Base-by-base conservation (phyloP, 2,888 invertebrate species). In the Criorhina ranunculi region DNA sequence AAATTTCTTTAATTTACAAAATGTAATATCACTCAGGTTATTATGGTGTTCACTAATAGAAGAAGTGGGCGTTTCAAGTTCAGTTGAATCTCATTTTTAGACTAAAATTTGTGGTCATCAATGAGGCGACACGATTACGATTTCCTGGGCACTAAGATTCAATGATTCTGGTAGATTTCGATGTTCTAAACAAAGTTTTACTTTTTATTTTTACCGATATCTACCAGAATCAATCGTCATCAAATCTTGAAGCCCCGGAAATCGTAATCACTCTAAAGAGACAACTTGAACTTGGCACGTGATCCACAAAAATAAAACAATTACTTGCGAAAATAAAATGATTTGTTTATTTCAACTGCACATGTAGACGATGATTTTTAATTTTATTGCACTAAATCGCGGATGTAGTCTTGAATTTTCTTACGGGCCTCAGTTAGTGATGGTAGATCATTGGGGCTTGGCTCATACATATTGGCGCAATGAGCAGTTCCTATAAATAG, bases 401-500 rank as follows among this genome's bases (percentile, higher is more conserved):
- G 85, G 62, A 91, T 79, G 77, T 87, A 91, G 57, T 89, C 89
- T 5, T 87, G 80, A 87, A 97, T 94, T 89, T 94, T 91, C 33
- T 93, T 90, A 70, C 98, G 94, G 0, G 97, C 97, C 53, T 93
- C 93, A 37, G 92, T 93, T 79, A 98, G 92, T 70, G 95, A 93
- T 0, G 94, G 94, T 4, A 93, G 92, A 91, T 98, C 98, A 0
- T 92, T 90, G 0, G 93, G 92, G 6, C 94, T 92, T 5, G 94
- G 92, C 31, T 98, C 97, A 90, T 98, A 98, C 97, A 98, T 97
- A 90, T 98, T 96, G 0, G 98, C 98, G 91, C 98, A 98, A 91
- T 98, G 98, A 5, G 98, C 98, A n/a, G 98, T 97, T 44, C 97
- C 97, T 96, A 89, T 2, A 92, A 90, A 64, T 12, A 9, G 0